Conservation (phyloP, 1,140 invertebrate genomes). For the Pteromalus puparum region DNA sequence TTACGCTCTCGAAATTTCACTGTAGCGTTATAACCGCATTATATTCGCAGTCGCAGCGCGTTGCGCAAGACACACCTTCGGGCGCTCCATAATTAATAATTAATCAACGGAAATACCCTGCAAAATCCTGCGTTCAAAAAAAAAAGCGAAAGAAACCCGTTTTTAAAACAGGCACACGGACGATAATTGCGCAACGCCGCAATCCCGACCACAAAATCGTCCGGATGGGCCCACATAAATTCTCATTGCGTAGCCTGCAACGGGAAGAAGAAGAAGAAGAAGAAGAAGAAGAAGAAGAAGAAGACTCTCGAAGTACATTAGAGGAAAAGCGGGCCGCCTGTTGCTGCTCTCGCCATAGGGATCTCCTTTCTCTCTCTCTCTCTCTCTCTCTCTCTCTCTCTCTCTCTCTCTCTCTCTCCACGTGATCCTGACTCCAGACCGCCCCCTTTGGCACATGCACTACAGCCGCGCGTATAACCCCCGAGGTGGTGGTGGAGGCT, state of each 20-base stretch:
- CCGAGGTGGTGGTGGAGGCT: constrained; percentile 32
- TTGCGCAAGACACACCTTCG: too few species aligned
- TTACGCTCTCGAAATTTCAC: background rate
- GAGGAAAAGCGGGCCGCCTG: constrained; percentile 49
- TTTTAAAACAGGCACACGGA: background rate
- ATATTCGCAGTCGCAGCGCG: too few species aligned
- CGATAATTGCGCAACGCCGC: constrained; percentile 22
- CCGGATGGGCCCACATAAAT: constrained; percentile 44
- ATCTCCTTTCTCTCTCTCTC: background rate
- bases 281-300: constrained; percentile 4
- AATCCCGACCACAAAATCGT: constrained; percentile 6
- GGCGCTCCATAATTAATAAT: background rate
- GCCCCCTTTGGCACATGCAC: constrained; percentile 22
- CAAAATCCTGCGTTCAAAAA: too few species aligned
- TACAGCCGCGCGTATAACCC: background rate
- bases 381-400: background rate
- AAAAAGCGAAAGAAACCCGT: background rate
- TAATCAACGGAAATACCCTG: too few species aligned
- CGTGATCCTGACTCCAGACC: constrained; percentile 27
- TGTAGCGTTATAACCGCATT: background rate
- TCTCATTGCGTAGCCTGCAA: constrained; percentile 40
- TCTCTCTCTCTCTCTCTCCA: constrained; percentile 7
- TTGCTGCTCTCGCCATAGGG: constrained; percentile 43
- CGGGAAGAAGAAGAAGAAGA: constrained; percentile 7
- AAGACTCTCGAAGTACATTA: constrained; percentile 24